Conservation (phyloP, 2,797 vertebrate species). For the Spheniscus humboldti region DNA sequence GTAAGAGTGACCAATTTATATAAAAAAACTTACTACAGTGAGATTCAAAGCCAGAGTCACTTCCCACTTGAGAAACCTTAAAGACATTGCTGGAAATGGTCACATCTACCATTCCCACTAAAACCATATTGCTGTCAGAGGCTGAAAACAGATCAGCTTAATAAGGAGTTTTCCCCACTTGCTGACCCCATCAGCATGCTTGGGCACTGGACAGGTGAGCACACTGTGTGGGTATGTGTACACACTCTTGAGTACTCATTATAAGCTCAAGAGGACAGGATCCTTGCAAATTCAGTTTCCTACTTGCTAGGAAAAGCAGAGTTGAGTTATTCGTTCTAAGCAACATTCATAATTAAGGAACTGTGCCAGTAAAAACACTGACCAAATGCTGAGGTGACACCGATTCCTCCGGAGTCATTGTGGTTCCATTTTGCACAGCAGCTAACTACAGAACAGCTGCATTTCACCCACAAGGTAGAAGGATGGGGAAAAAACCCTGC, state of each 20-base stretch:
- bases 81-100: neutral
- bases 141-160: neutral
- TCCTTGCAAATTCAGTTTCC: neutral
- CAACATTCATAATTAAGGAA: neutral
- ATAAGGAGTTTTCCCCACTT: neutral
- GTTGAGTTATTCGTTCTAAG: neutral
- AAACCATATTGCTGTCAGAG: neutral
- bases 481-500: neutral
- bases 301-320: neutral
- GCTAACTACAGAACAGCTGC: neutral
- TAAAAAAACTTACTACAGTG: fast-evolving
- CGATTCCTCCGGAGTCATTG: neutral
- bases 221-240: too few species aligned
- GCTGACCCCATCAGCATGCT: neutral
- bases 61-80: neutral
- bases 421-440: neutral
- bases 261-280: neutral
- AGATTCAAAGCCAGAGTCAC: neutral
- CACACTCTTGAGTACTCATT: neutral
- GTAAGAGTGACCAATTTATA: neutral
- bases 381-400: neutral
- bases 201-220: neutral
- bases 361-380: neutral
- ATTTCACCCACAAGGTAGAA: neutral
- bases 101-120: neutral